Base-by-base conservation (phyloP, 2,113 vertebrate genomes). In the Lepus timidus region DNA sequence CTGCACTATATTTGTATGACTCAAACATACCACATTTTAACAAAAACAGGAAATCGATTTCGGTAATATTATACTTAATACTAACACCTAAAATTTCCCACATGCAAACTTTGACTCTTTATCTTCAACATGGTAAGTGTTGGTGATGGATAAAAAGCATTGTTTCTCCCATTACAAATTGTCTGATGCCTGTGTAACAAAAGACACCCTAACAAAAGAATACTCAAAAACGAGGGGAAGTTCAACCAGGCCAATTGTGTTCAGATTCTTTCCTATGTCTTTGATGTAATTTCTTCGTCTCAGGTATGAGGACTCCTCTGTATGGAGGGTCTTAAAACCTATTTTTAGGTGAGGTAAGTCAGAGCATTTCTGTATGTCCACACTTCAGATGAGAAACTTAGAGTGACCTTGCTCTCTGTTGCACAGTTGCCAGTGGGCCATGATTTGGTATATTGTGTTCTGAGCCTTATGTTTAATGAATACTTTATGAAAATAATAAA, bases 1-100 rank as follows among this genome's bases (percentile, higher is more conserved):
- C 22, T 71, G 62, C 33, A 90, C 76, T 81, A 29, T 85, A 85
- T 92, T 85, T 93, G 88, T 70, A 85, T 89, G 80, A 2, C 29
- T 19, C 29, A 62, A 23, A 80, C 23, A 55, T 33, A 82, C 61
- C 62, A 92, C 36, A 1, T 79, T 88, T 93, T 65, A 94, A 20
- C 39, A 36, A 80, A 89, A 79, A 65, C 49, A 88, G 17, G 82
- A 92, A 83, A 87, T 84, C 22, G 3, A 23, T 74, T 84, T 91
- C 44, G 71, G 3, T 94, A 65, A 75, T 87, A 49, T 27, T 78
- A 62, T 88, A 9, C 80, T 91, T 7, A 64, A 3, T 79, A 11
- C 20, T 80, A 90, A 44, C 16, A 87, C 61, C 70, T 82, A 83
- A 86, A 93, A 88, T 79, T 86, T 44, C 9, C 17, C 44, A 79